A percentile compares a stretch with the other conserved stretches of the same genome.
These are phyloP conservation scores for Caenorhabditis sp. DNA, from an alignment of 2,888 invertebrate genomes.

Conservation along the genomic window DNA sequence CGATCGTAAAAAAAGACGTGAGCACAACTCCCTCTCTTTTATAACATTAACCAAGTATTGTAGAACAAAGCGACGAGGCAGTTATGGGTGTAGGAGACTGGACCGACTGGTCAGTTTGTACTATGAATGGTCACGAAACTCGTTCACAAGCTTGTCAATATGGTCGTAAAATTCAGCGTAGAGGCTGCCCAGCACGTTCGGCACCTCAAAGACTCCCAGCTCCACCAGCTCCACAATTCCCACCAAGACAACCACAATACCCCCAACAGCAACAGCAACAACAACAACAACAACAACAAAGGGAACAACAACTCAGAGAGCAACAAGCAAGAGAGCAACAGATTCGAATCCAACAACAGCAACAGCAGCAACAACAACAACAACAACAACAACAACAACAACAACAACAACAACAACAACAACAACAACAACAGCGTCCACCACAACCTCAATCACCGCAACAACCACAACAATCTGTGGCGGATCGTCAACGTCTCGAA, in stretches of 20 bases:
- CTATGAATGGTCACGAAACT: slow-evolving; percentile 46
- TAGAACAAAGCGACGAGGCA: slow-evolving; percentile 45
- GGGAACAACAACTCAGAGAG: slow-evolving; percentile 26
- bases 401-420: slow-evolving; percentile 23
- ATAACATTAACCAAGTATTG: slow-evolving; percentile 5
- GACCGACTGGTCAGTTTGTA: slow-evolving; percentile 60
- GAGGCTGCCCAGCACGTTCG: slow-evolving; percentile 63
- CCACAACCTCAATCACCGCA: slow-evolving; percentile 18
- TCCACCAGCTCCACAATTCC: slow-evolving; percentile 45
- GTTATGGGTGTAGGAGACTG: slow-evolving; percentile 50
- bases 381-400: slow-evolving; percentile 24
- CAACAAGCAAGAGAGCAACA: slow-evolving; percentile 37
- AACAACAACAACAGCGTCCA: slow-evolving; percentile 25
- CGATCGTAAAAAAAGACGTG: slow-evolving; percentile 63
- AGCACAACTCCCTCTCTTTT: slow-evolving; percentile 2
- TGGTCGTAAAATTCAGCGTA: slow-evolving; percentile 61
- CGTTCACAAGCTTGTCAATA: slow-evolving; percentile 62
- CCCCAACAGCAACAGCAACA: slow-evolving; percentile 32
- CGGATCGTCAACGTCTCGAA: slow-evolving; percentile 7
- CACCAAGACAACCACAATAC: slow-evolving; percentile 25
- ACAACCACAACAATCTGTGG: slow-evolving; percentile 13
- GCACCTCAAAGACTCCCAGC: slow-evolving; percentile 47
- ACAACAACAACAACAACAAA: slow-evolving; percentile 20
- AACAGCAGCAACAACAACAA: slow-evolving; percentile 28
- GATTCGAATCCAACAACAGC: slow-evolving; percentile 27